Conservation (phyloP, 1,140 invertebrate genomes). For the Sinella curviseta region DNA sequence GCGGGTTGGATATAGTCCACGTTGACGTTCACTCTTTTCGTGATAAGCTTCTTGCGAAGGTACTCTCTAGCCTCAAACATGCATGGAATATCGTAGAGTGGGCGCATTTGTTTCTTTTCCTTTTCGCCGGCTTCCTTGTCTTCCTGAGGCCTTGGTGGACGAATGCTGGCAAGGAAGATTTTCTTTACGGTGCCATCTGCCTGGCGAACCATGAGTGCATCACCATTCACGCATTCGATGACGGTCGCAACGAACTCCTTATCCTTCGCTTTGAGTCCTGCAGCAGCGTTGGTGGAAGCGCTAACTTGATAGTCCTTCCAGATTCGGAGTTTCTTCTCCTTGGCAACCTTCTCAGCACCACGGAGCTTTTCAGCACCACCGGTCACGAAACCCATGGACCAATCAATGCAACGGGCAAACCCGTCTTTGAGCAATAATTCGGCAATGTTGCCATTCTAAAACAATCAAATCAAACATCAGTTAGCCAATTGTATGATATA, state of each 20-base stretch:
- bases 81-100: constrained; percentile 95
- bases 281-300: constrained; percentile 1
- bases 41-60: constrained; percentile 91
- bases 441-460: constrained; percentile 86
- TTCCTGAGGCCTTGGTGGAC: constrained; percentile 71
- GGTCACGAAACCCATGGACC: constrained; percentile 88
- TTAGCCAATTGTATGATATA: too few species aligned
- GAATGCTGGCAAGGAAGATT: constrained; percentile 91
- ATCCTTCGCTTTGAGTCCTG: constrained; percentile 64
- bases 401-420: constrained; percentile 95
- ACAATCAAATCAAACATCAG: constrained; percentile 34
- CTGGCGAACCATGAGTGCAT: constrained; percentile 83
- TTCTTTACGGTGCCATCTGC: constrained; percentile 80
- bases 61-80: constrained; percentile 98
- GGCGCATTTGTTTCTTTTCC: constrained; percentile 61
- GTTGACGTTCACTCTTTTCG: constrained; percentile 89
- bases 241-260: constrained; percentile 84
- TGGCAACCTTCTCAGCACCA: constrained; percentile 80
- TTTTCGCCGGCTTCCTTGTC: constrained; percentile 44
- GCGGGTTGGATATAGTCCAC: constrained; percentile 97
- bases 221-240: constrained; percentile 90
- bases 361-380: constrained; percentile 78
- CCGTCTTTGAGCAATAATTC: constrained; percentile 87
- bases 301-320: constrained; percentile 77
- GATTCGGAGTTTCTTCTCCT: constrained; percentile 78